phyloP scores from a whole-genome alignment of 2,888 invertebrate species.

The Sepioteuthis lessoniana region DNA sequence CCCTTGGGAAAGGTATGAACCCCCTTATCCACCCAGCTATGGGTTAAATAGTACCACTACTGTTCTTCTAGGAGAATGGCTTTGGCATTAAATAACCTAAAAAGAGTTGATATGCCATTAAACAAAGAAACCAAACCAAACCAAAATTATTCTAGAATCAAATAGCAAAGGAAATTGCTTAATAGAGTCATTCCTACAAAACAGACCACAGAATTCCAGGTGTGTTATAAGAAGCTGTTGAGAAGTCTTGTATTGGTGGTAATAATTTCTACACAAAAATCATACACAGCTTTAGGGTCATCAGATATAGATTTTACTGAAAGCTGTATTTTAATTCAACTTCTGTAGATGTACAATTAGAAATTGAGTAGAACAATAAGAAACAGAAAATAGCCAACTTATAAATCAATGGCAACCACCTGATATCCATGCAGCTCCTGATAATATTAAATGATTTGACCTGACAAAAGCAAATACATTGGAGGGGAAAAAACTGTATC shows the following conservation, averaged over 20 bases:
- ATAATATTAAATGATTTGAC: neutral
- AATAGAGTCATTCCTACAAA: too few relatives aligned
- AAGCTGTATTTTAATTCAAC: neutral
- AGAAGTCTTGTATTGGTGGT: neutral
- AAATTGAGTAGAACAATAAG: neutral
- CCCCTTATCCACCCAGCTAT: too few relatives aligned
- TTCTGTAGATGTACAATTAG: neutral
- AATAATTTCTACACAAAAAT: neutral
- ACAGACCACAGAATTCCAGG: neutral
- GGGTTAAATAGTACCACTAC: too few relatives aligned
- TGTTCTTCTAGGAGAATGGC: too few relatives aligned
- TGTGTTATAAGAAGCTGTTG: neutral
- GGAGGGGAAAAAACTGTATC: neutral
- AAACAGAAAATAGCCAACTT: neutral
- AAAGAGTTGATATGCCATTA: too few relatives aligned
- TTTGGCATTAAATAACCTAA: too few relatives aligned
- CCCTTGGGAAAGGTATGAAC: too few relatives aligned
- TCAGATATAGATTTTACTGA: neutral
- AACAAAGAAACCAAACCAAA: too few relatives aligned
- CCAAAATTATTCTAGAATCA: too few relatives aligned
- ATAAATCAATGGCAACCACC: neutral
- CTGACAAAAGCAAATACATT: neutral
- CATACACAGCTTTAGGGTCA: neutral
- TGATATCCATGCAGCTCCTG: neutral
- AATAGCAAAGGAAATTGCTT: too few relatives aligned